phyloP scores from a whole-genome alignment of 2,113 vertebrate species.

The Cephalopterus ornatus region DNA sequence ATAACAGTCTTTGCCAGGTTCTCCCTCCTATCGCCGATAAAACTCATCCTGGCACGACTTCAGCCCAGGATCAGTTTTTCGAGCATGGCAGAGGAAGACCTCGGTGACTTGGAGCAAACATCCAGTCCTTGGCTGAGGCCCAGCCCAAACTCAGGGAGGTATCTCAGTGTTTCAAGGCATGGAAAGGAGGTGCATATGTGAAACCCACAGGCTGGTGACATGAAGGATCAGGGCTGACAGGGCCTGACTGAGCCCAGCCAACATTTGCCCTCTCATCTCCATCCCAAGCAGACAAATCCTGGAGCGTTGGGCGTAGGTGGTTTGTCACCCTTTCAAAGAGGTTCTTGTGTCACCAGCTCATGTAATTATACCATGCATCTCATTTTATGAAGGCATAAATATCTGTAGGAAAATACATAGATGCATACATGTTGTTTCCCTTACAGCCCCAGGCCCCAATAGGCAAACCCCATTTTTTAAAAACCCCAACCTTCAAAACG shows the following conservation, averaged over 20 bases:
- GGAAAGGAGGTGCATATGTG: background rate
- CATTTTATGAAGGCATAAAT: background rate
- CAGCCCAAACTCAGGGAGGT: background rate
- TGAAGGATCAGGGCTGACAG: background rate
- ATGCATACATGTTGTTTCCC: background rate
- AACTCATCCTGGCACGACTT: background rate
- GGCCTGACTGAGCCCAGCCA: background rate
- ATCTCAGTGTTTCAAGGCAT: background rate
- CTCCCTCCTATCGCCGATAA: background rate
- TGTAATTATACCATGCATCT: background rate
- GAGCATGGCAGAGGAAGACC: background rate
- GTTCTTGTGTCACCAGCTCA: background rate
- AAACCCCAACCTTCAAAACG: background rate
- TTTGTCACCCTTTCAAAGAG: background rate
- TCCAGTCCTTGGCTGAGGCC: background rate
- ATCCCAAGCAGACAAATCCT: background rate
- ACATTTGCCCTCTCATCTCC: background rate
- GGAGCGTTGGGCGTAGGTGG: fast-evolving
- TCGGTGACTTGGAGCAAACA: background rate
- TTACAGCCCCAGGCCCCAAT: background rate
- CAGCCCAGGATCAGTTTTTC: background rate
- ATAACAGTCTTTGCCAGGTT: background rate
- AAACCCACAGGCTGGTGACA: background rate
- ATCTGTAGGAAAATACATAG: background rate
- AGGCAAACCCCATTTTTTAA: background rate